phyloP scores from a whole-genome alignment of 2,113 vertebrate species.

The Colaptes auratus region DNA sequence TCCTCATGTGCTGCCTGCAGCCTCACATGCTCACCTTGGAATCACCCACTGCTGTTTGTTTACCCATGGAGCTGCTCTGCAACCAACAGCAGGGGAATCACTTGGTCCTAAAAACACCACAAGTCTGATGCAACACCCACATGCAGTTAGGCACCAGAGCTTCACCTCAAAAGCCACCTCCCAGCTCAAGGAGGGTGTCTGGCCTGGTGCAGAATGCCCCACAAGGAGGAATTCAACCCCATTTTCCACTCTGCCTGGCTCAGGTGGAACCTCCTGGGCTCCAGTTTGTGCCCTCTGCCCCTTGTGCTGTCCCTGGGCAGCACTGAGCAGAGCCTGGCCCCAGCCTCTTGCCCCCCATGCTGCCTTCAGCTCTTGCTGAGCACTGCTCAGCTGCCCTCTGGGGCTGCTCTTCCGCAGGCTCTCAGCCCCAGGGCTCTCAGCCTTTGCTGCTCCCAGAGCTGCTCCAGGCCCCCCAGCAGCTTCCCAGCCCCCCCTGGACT shows the following conservation, averaged over 20 bases:
- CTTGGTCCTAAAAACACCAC: background rate
- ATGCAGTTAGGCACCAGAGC: background rate
- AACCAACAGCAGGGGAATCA: background rate
- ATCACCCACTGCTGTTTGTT: background rate
- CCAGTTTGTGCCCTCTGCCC: too few species aligned
- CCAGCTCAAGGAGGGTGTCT: rapidly evolving
- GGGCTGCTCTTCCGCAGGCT: too few species aligned
- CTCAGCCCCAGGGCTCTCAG: too few species aligned
- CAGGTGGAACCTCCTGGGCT: background rate
- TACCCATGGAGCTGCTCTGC: background rate
- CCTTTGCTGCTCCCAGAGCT: too few species aligned
- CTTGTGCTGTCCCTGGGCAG: too few species aligned
- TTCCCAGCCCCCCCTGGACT: too few species aligned
- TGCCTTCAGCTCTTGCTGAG: too few species aligned
- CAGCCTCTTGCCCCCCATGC: too few species aligned
- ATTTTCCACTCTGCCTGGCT: background rate
- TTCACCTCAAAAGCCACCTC: background rate
- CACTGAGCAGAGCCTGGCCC: too few species aligned
- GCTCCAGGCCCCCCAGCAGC: too few species aligned
- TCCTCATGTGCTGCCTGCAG: background rate
- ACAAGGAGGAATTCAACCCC: background rate
- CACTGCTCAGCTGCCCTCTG: too few species aligned
- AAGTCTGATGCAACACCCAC: conserved; percentile 14
- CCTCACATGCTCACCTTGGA: background rate
- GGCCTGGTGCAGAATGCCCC: rapidly evolving